Percentiles rank a stretch among this genome's conserved stretches.
phyloP scores from a whole-genome alignment of 2,888 invertebrate genomes.

The Branchipolynoe longqiensis region DNA sequence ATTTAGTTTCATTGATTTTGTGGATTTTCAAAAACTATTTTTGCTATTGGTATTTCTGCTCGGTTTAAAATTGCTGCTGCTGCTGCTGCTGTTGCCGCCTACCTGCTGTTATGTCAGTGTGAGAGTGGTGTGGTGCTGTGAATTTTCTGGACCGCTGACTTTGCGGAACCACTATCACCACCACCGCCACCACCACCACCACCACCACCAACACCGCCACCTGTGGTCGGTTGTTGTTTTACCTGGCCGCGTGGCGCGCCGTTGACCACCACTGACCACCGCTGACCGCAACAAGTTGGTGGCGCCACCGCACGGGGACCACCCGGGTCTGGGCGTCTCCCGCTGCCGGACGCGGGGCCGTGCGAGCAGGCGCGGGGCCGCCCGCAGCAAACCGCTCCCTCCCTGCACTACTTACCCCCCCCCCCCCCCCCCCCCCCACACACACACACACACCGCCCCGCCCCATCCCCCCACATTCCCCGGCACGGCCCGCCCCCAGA shows the following conservation, averaged over 20 bases:
- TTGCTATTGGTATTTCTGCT: too few relatives aligned
- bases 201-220: not conserved
- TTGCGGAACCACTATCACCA: too few relatives aligned
- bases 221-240: slow-evolving; percentile 21
- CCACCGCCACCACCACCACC: too few relatives aligned
- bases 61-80: too few relatives aligned
- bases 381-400: not conserved
- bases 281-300: slow-evolving; percentile 32
- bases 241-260: slow-evolving; percentile 4
- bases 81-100: too few relatives aligned
- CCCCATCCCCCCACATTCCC: not conserved
- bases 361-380: not conserved
- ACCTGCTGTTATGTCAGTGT: too few relatives aligned
- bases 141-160: too few relatives aligned
- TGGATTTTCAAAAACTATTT: too few relatives aligned
- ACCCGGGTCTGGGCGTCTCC: too few relatives aligned
- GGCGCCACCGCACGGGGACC: not conserved
- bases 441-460: not conserved
- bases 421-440: not conserved
- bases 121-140: too few relatives aligned
- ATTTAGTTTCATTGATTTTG: slow-evolving; percentile 14
- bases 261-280: slow-evolving; percentile 24
- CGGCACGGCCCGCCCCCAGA: not conserved
- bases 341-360: slow-evolving; percentile 4
- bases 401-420: not conserved